Evolutionary conservation across 1,140 invertebrate genomes (phyloP).

Genomic region (Triops cancriformis): DNA sequence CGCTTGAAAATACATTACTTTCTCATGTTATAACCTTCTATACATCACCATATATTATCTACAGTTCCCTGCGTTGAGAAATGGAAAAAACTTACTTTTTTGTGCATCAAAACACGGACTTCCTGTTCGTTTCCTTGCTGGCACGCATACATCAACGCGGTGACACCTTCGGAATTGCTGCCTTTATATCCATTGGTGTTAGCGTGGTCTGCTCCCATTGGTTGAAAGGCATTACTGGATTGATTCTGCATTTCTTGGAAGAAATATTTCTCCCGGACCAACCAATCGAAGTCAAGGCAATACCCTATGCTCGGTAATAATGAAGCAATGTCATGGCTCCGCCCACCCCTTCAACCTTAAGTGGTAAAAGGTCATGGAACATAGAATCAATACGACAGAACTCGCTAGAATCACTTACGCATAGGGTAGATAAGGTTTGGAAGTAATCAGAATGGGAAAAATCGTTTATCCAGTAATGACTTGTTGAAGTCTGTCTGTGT

Average conservation of each 20-base stretch:
- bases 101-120: constrained; percentile 38
- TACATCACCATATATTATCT: not conserved
- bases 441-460: no score
- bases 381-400: not conserved
- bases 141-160: constrained; percentile 79
- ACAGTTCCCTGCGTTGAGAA: constrained; percentile 21
- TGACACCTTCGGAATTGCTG: constrained; percentile 42
- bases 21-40: constrained; percentile 18
- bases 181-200: not conserved
- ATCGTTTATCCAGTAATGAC: no score
- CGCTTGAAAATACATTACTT: not conserved
- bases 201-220: not conserved
- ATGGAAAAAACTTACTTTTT: constrained; percentile 36
- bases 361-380: not conserved
- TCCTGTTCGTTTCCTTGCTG: constrained; percentile 54
- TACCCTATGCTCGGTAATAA: not conserved
- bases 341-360: constrained; percentile 2
- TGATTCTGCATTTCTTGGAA: not conserved
- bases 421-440: no score
- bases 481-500: no score
- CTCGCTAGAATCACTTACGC: no score
- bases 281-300: not conserved
- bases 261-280: not conserved
- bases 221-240: not conserved
- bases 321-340: not conserved